Base-by-base conservation (phyloP, 2,888 invertebrate genomes). In the Cheilosia impressa region DNA sequence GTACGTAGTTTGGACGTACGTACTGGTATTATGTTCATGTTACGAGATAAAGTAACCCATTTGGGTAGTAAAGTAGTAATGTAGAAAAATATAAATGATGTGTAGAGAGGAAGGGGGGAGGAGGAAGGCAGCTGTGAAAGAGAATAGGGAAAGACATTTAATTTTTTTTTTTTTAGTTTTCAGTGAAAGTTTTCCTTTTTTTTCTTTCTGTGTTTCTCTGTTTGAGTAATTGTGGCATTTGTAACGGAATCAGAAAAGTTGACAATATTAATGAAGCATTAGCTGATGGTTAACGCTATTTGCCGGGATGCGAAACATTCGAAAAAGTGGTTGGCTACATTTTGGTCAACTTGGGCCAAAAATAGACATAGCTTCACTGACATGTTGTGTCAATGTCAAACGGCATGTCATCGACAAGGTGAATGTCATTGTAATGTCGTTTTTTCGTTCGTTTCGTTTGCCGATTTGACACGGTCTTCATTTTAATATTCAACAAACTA, bases 11-110 rank as follows among this genome's bases (percentile, higher is more conserved):
- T 2, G 19, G 1, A 24, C 0, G 24, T 38, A 34, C 41, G 17
- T 13, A 58, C n/a, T 17, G 15, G 58, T 79, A 79, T 79, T 79
- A 79, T 71, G 78, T 50, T 65, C 65, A 66, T 79, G 79, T 79
- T 72, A 79, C 60, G 79, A 72, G 79, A 79, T 79, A 79, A 72
- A 79, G 79, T 79, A 79, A 79, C 79, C 79, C 72, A 79, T 79
- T 79, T 79, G 63, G 58, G 65, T 79, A 79, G 71, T 66, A 65
- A 79, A 79, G 79, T 65, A 79, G 72, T 66, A 72, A 79, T 79
- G 79, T 60, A 72, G 79, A 45, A 19, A 79, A 66, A 58, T 79
- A 79, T 66, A 72, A 72, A 79, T 79, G 79, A 79, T 72, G 58
- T 9, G 9, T n/a, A n/a, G n/a, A n/a, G 31, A 24, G 43, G 13